Conservation (phyloP, 2,797 vertebrate genomes). For the Mionectes olivaceus region DNA sequence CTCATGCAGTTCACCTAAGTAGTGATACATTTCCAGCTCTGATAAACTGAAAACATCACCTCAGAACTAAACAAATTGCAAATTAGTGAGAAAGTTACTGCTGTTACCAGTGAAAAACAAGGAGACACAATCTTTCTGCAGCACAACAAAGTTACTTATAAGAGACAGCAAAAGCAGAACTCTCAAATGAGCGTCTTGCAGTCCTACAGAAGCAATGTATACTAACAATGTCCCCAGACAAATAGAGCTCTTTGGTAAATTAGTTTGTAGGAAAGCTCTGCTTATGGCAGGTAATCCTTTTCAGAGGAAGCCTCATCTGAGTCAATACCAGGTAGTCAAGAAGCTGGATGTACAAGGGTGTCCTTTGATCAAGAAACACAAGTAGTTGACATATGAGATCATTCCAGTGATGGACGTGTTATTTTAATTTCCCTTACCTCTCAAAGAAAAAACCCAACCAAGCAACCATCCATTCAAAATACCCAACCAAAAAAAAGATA, state of each 20-base stretch:
- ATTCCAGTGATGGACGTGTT: not conserved
- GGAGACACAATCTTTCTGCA: not conserved
- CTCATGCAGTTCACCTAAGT: not conserved
- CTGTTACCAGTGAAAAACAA: not conserved
- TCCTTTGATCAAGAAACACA: not conserved
- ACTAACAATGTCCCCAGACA: not conserved
- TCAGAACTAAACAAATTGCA: not conserved
- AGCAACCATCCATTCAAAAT: no score
- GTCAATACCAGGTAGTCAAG: not conserved
- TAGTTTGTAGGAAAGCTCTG: not conserved
- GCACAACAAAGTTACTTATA: not conserved
- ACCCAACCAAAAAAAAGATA: no score
- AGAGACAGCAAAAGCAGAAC: not conserved
- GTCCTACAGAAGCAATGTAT: not conserved
- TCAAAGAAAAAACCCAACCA: not conserved
- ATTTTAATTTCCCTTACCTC: not conserved
- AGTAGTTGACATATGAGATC: not conserved
- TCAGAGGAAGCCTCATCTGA: not conserved
- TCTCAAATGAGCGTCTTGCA: not conserved
- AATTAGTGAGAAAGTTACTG: not conserved
- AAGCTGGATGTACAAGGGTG: not conserved
- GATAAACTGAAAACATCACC: not conserved
- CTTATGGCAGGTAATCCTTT: not conserved
- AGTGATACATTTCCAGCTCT: not conserved
- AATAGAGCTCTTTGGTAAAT: not conserved